These are phyloP conservation scores for human DNA, from an alignment of 2,113 vertebrate species.

Conservation along the genomic window DNA sequence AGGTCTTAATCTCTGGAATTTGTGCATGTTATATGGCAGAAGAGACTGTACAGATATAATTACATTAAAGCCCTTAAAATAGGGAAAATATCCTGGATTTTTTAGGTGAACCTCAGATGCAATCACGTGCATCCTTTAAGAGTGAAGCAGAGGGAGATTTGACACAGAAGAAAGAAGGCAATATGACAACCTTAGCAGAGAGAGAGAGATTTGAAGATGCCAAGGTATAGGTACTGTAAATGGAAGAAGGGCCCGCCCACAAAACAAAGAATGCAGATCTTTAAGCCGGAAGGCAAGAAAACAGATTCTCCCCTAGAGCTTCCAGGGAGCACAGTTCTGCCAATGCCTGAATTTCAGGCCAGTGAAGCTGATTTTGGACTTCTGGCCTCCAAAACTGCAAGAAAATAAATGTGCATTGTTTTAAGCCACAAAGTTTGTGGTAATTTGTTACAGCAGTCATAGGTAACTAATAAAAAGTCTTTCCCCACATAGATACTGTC, in stretches of 20 bases:
- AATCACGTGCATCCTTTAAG: background rate
- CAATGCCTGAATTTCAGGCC: background rate
- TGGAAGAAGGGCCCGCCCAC: background rate
- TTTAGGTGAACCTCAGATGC: background rate
- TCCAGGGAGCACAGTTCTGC: background rate
- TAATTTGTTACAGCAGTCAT: slow-evolving; percentile 29
- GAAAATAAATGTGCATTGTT: background rate
- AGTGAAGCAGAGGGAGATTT: background rate
- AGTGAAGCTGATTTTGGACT: slow-evolving; percentile 26
- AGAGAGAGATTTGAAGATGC: background rate
- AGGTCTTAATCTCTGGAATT: slow-evolving; percentile 25
- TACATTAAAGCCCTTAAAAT: background rate
- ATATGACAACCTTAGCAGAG: background rate
- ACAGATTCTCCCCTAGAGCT: background rate
- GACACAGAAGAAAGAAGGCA: background rate
- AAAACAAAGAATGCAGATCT: background rate
- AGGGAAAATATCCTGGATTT: background rate
- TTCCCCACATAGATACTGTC: background rate
- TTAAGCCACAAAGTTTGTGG: slow-evolving; percentile 6
- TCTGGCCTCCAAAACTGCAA: background rate
- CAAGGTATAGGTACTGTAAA: background rate
- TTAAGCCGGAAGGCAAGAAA: background rate
- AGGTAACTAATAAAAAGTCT: background rate
- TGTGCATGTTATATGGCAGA: background rate
- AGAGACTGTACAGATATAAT: background rate